Evolutionary conservation across 2,888 invertebrate genomes (phyloP), one percentile per base, ranked within the genome.

Genomic region (Disparrhopalites patrizii): DNA sequence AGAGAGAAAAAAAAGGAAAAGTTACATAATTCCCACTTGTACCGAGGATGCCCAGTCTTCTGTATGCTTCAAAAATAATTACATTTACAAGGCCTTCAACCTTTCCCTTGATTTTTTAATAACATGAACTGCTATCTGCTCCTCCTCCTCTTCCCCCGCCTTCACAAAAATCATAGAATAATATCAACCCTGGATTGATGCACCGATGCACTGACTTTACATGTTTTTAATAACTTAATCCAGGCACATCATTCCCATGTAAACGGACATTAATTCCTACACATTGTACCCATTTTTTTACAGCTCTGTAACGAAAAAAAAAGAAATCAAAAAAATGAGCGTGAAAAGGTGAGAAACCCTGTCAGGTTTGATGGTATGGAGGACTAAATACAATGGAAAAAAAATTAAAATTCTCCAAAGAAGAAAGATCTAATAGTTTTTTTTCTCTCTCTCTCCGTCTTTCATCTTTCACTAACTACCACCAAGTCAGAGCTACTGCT

Each of bases 41-140:
- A n/a, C n/a, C n/a, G n/a, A n/a, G n/a, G n/a, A n/a, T n/a, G 40
- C 40, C 15, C 15, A 40, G 18, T 13, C 40, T 13, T 3, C n/a
- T 40, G 18, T 18, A 40, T 40, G 40, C 15, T 18, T 18, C 40
- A 40, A 15, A 40, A n/a, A n/a, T n/a, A n/a, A n/a, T n/a, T n/a
- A 40, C 13, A 10, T 47, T 47, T 47, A 47, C n/a, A 47, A 47
- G 47, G 47, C 5, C 47, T 47, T 47, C 47, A 47, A 47, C 47
- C 47, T 47, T 47, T 47, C n/a, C 23, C 25, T n/a, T n/a, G n/a
- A n/a, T n/a, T n/a, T n/a, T n/a, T n/a, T n/a, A n/a, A n/a, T n/a
- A n/a, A n/a, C n/a, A n/a, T n/a, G n/a, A n/a, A n/a, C n/a, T n/a
- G n/a, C n/a, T n/a, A n/a, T n/a, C n/a, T n/a, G n/a, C n/a, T n/a